phyloP scores from a whole-genome alignment of 2,113 vertebrate genomes.

The Chaetura pelagica region DNA sequence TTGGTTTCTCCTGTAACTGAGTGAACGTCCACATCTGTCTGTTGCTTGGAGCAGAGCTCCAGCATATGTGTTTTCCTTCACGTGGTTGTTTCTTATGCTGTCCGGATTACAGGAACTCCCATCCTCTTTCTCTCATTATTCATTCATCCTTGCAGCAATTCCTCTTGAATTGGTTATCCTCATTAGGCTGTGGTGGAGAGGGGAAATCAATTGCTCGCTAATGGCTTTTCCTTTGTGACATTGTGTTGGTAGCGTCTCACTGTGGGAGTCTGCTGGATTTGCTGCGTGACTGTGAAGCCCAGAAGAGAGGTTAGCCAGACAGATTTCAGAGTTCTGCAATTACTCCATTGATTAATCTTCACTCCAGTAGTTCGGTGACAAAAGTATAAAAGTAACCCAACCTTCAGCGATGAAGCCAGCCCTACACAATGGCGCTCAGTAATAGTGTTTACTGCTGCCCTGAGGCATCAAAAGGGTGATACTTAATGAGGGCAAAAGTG shows the following conservation, averaged over 20 bases:
- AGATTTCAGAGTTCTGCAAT: constrained; percentile 10
- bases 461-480: constrained; percentile 4
- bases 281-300: neutral
- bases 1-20: neutral
- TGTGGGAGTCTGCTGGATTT: neutral
- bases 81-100: neutral
- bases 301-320: neutral
- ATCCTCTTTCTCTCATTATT: constrained; percentile 29
- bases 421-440: neutral
- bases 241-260: neutral
- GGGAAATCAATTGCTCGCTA: constrained; percentile 60
- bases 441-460: neutral
- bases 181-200: constrained; percentile 26
- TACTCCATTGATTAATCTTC: constrained; percentile 5
- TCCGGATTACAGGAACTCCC: constrained; percentile 8
- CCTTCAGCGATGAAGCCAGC: neutral
- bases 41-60: neutral
- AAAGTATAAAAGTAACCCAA: constrained; percentile 2
- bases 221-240: constrained; percentile 62
- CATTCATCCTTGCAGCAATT: constrained; percentile 5
- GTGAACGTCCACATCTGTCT: neutral
- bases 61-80: neutral
- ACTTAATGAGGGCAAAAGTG: constrained; percentile 34
- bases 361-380: neutral
- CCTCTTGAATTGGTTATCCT: constrained; percentile 20